Evolutionary conservation across 2,797 vertebrate species (phyloP), one percentile per base, ranked within the genome.

Genomic region (Microhierax caerulescens): DNA sequence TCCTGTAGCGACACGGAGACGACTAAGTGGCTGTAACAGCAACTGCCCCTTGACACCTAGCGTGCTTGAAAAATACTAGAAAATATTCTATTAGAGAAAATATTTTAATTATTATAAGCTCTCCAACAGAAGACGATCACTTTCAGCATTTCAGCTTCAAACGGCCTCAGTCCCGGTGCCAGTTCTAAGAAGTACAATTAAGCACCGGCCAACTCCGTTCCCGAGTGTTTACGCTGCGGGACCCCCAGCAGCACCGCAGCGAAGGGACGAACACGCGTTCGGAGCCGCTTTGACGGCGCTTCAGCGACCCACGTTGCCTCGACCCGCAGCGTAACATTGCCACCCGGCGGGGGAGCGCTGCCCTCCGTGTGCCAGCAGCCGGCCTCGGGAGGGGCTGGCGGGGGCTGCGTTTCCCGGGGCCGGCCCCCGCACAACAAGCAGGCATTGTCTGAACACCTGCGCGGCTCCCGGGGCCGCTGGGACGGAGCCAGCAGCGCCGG

Each of bases 291-390:
- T 3, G 14, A 24, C 4, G 3, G 4, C 8, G 1, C 59, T 39
- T 53, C 43, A 20, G 60, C 0, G 68, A 2, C n/a, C 24, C 37
- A 7, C 21, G 7, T 0, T 0, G 48, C 75, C 47, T 21, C 13
- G 47, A 57, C 39, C 21, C 23, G 67, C 95, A 25, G 96, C 32
- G 85, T 47, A 93, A 97, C 80, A 96, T 91, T 77, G 91, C 95
- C 97, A 41, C 96, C 97, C 68, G 91, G 97, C 82, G 97, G 97
- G 93, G 90, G 34, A 34, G 5, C 10, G 5, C 59, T 73, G 27
- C 67, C 56, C 32, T 6, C 3, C 1, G 24, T 15, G 7, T 34
- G 75, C 64, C 59, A 63, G 79, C 30, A 1, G 7, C 23, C 3
- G 6, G 34, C 48, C 67, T 39, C 10, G 10, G 36, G 20, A 43